Percentiles rank a stretch among this genome's conserved stretches.
Evolutionary conservation across 2,888 invertebrate genomes (phyloP).

Genomic region (Morinoia aosen): DNA sequence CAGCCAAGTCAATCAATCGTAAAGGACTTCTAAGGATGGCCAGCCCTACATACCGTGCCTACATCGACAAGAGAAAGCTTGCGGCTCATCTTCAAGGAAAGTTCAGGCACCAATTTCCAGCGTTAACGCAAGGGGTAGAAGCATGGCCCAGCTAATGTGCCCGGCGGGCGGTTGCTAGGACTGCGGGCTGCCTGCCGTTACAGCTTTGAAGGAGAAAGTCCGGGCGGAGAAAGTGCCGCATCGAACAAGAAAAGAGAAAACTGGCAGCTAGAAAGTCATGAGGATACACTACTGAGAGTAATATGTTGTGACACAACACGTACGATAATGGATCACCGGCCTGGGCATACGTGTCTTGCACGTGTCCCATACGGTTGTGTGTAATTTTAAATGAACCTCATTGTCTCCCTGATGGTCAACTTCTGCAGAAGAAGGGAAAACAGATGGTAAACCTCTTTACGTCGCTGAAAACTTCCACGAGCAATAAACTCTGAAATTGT

Average conservation of each 20-base stretch:
- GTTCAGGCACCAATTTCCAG: not conserved
- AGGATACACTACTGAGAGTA: not conserved
- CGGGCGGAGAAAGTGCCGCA: slow-evolving; percentile 33
- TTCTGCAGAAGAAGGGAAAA: not conserved
- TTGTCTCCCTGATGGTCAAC: not conserved
- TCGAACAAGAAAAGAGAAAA: slow-evolving; percentile 49
- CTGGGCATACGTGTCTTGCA: not conserved
- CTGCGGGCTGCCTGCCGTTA: not conserved
- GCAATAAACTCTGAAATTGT: not conserved
- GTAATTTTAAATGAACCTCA: not conserved
- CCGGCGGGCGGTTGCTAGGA: not conserved
- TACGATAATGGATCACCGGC: not conserved
- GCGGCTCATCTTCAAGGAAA: not conserved
- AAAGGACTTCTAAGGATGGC: not conserved
- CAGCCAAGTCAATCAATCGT: not conserved
- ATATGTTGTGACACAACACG: slow-evolving; percentile 27
- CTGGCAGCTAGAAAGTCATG: not conserved
- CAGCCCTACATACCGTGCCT: not conserved
- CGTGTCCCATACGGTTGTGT: not conserved
- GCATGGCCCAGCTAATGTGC: not conserved
- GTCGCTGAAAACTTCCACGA: not conserved
- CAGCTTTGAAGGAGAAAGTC: slow-evolving; percentile 2
- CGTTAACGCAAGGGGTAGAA: not conserved
- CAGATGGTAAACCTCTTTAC: not conserved
- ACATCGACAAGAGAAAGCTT: not conserved